Evolutionary conservation across 2,888 invertebrate species (phyloP).

Genomic region (Pandemis cinnamomeana): DNA sequence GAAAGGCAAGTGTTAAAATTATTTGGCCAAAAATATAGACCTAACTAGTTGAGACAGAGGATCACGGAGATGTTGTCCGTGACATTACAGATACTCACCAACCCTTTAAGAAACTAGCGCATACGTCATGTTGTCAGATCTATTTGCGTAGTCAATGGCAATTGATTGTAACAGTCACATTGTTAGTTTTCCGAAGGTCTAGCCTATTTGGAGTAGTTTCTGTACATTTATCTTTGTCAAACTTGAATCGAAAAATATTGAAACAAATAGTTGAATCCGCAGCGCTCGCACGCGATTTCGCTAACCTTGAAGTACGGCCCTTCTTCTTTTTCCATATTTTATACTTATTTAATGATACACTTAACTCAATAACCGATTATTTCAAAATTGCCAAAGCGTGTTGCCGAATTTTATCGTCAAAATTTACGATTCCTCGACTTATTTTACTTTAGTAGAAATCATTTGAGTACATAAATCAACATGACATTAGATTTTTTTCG

Average conservation of each 20-base stretch:
- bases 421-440: constrained; percentile 37
- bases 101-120: background rate
- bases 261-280: constrained; percentile 25
- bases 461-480: constrained; percentile 35
- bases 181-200: constrained; percentile 4
- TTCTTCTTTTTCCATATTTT: constrained; percentile 27
- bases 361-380: constrained; percentile 39
- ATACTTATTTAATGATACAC: constrained; percentile 35
- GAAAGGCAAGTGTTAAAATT: too few species aligned
- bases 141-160: background rate
- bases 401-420: constrained; percentile 33
- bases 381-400: constrained; percentile 41
- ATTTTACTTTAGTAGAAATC: constrained; percentile 39
- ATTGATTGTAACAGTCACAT: background rate
- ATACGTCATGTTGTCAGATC: background rate
- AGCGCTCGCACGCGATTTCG: constrained; percentile 27
- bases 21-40: too few species aligned
- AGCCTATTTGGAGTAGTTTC: background rate
- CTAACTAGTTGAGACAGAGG: too few species aligned
- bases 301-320: constrained; percentile 20
- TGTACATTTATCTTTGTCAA: constrained; percentile 23
- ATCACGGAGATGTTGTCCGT: background rate
- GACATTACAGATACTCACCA: background rate
- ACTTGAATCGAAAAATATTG: constrained; percentile 18
- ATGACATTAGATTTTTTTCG: constrained; percentile 22